Base-by-base conservation (phyloP, 2,888 invertebrate species). In the Volucella inflata region DNA sequence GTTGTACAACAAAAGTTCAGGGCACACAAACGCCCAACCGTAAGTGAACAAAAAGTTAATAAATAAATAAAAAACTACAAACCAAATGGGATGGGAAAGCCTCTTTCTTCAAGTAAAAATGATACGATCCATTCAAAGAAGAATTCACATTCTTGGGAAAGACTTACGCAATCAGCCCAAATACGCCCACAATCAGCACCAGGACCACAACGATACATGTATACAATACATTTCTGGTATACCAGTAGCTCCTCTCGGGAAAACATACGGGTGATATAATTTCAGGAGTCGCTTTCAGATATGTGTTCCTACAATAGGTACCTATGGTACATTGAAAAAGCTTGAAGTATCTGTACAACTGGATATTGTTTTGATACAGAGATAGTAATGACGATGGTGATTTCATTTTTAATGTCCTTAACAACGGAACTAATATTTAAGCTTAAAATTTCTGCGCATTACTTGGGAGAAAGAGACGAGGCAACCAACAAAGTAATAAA, bases 371-470 rank as follows among this genome's bases (percentile, higher is more conserved):
- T 42, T 60, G 38, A 44, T 60, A 50, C 46, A 60, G 44, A 62
- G 60, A 68, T 77, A 44, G 77, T 55, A 68, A 60, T 67, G 60
- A 36, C 44, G 44, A n/a, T n/a, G n/a, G 21, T 21, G 30, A 30
- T 30, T 67, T 51, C 44, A 60, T 62, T 74, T 64, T 55, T 55
- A 30, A 70, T 40, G 38, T 38, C 12, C 70, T 70, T 8, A 78
- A 78, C 77, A 78, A 78, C 70, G 46, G 77, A 40, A 70, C 21
- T 64, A 62, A 78, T 78, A 78, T 78, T 64, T n/a, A n/a, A 78
- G 55, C 62, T 55, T 36, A 62, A 64, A 60, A 60, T 68, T 68
- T 14, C 59, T 17, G 38, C 38, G 38, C 48, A 59, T 65, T 57
- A 57, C 17, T 60, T 60, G n/a, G 38, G 14, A n/a, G 16, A 44